phyloP scores from a whole-genome alignment of 2,888 invertebrate species.

The Stramonita haemastoma region DNA sequence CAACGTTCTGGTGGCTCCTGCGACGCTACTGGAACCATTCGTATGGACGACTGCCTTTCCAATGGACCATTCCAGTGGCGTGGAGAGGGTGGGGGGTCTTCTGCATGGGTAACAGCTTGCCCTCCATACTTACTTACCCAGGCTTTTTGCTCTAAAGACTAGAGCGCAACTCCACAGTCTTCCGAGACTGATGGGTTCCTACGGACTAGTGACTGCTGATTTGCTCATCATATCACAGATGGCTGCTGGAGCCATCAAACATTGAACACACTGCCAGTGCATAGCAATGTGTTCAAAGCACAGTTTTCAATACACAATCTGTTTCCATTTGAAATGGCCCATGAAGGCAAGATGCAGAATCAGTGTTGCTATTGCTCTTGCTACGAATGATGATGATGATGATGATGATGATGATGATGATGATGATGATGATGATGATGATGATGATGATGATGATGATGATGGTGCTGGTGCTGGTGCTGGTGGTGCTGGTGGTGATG shows the following conservation, averaged over 20 bases:
- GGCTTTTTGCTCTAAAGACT: no score
- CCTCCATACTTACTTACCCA: no score
- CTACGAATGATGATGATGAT: neutral
- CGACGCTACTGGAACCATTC: no score
- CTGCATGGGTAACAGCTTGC: no score
- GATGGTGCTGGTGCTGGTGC: neutral
- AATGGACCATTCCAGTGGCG: no score
- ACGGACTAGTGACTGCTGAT: no score
- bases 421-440: neutral
- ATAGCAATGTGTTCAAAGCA: neutral
- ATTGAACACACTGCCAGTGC: neutral
- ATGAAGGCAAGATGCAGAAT: neutral
- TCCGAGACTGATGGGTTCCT: no score
- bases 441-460: neutral
- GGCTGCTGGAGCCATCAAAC: neutral
- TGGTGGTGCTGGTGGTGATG: neutral
- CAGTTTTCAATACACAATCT: neutral
- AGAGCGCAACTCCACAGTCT: no score
- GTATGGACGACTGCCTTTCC: no score
- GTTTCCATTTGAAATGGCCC: neutral
- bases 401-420: conserved; percentile 5
- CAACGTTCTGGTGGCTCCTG: no score
- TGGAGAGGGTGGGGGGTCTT: no score
- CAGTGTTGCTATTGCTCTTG: neutral
- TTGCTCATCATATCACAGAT: neutral